Base-by-base conservation (phyloP, 2,113 vertebrate species). In the Sinocyclocheilus rhinocerous region DNA sequence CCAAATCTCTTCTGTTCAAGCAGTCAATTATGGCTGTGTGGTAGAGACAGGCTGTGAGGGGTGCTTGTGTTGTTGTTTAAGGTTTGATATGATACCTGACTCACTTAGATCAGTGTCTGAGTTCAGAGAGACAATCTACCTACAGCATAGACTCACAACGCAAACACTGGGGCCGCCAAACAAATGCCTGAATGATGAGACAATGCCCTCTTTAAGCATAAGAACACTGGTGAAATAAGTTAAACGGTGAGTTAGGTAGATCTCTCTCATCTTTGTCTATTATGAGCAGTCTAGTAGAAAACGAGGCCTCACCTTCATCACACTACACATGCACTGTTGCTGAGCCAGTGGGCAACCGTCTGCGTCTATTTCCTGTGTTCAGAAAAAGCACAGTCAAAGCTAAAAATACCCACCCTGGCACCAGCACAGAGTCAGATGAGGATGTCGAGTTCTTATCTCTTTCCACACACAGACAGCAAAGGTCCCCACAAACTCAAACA, bases 371-470 rank as follows among this genome's bases (percentile, higher is more conserved):
- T 82, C 79, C 85, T 82, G 85, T 76, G 69, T 36, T 45, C 79
- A 86, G 45, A 86, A 86, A 82, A 73, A 76, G 85, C 69, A 85
- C 50, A 75, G 70, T 24, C 50, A 42, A 50, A 11, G 29, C 79
- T 86, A 86, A 82, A 86, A 86, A 86, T 86, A 86, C 70, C 3
- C 50, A 13, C 10, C 1, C 75, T 67, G 63, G 77, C 61, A 86
- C 59, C 42, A 20, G 57, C 42, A 81, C 61, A 24, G 22, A 88
- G 77, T 81, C 55, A 73, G 77, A 81, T 86, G 77, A 86, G 85
- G 85, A 86, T 86, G 85, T 86, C 24, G 18, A 81, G 67, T 63
- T 61, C 77, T 75, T 86, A 86, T 81, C 78, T 86, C 36, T 57
- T 65, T 42, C 63, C 33, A 50, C 85, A 33, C 65, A 33, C 59